phyloP scores from a whole-genome alignment of 2,113 vertebrate species.

The Bagarius yarrelli region DNA sequence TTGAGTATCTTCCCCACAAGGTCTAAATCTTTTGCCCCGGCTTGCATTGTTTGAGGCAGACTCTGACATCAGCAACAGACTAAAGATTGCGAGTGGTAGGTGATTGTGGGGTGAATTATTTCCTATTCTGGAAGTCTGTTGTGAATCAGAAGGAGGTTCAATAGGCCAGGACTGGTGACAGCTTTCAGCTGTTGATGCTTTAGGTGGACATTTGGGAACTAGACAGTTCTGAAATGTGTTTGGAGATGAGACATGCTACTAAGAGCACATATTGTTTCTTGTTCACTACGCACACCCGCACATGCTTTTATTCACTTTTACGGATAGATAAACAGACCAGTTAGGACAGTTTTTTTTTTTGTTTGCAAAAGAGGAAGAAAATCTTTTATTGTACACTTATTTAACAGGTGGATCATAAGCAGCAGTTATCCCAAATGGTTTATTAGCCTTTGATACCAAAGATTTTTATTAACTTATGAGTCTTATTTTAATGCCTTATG shows the following conservation, averaged over 20 bases:
- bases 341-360: background rate
- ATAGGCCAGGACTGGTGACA: constrained; percentile 1
- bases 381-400: background rate
- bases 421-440: background rate
- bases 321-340: background rate
- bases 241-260: constrained; percentile 8
- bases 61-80: background rate
- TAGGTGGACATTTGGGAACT: background rate
- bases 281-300: background rate
- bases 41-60: background rate
- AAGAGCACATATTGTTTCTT: constrained; percentile 14
- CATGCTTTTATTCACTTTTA: background rate
- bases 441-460: background rate
- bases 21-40: background rate
- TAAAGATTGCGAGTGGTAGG: background rate
- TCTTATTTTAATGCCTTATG: background rate
- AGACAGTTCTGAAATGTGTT: background rate
- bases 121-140: background rate
- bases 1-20: background rate
- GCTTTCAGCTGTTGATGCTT: constrained; percentile 2
- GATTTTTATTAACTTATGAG: background rate
- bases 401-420: background rate
- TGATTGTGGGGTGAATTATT: background rate
- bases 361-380: no score
- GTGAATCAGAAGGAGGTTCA: constrained; percentile 3